Conservation (phyloP, 2,113 vertebrate genomes). For the Dendrocopos noguchii region DNA sequence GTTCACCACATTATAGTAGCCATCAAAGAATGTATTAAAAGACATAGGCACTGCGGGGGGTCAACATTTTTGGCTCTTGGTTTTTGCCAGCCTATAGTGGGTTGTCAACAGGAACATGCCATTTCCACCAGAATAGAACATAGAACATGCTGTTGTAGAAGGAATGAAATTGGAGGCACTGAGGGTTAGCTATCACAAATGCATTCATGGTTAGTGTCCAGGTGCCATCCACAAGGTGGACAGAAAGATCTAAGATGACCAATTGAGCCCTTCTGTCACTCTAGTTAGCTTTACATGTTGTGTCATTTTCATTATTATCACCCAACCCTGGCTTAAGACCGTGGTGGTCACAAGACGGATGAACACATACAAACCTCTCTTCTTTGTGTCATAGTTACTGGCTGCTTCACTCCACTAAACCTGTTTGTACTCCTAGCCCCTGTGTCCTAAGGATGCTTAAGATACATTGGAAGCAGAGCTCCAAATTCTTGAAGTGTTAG, state of each 20-base stretch:
- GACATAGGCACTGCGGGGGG: not conserved
- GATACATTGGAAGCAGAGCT: not conserved
- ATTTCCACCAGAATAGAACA: not conserved
- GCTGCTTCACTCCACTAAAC: not conserved
- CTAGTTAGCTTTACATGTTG: not conserved
- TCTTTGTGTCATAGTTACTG: not conserved
- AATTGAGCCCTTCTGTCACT: not conserved
- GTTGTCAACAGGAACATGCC: not conserved
- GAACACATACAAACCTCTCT: not conserved
- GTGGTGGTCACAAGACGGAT: accelerated
- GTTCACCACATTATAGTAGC: not conserved
- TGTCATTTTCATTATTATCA: not conserved
- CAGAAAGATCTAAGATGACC: not conserved
- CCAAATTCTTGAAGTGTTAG: not conserved
- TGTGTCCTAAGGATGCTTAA: not conserved
- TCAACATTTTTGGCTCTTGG: not conserved
- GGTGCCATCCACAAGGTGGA: not conserved
- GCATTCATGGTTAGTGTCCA: not conserved
- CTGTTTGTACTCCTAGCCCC: not conserved
- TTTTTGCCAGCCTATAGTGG: not conserved
- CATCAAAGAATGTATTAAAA: not conserved
- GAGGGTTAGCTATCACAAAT: not conserved
- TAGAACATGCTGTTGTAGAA: accelerated
- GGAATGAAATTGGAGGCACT: not conserved
- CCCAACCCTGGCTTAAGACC: not conserved